Evolutionary conservation across 2,888 invertebrate genomes (phyloP).

Genomic region (Lamellibrachia satsuma): DNA sequence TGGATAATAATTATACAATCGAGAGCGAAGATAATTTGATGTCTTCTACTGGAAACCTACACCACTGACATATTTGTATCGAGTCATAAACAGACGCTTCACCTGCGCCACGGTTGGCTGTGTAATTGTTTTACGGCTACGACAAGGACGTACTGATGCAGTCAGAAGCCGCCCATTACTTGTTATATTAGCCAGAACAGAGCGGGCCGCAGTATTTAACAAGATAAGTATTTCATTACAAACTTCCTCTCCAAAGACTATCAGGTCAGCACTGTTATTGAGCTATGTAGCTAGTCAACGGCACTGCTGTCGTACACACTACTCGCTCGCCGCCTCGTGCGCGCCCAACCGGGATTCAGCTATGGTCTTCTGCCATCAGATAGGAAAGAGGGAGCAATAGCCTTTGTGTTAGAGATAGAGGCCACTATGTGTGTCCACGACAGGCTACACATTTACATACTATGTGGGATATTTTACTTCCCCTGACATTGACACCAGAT

Average conservation of each 20-base stretch:
- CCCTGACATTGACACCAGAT: too few relatives aligned
- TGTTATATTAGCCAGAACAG: background rate
- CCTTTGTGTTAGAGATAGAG: too few relatives aligned
- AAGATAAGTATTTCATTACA: background rate
- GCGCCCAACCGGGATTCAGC: too few relatives aligned
- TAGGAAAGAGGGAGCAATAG: too few relatives aligned
- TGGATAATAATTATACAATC: background rate
- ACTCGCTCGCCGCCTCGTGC: too few relatives aligned
- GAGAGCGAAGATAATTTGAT: background rate
- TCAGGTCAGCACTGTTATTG: background rate
- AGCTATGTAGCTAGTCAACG: too few relatives aligned
- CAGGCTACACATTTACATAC: too few relatives aligned
- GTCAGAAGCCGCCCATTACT: background rate
- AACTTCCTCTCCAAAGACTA: background rate
- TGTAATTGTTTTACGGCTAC: background rate
- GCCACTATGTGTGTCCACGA: too few relatives aligned
- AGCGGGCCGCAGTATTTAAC: background rate
- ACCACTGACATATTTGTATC: background rate
- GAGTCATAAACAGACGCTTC: background rate
- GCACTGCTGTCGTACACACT: too few relatives aligned
- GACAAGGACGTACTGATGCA: background rate
- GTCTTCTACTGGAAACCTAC: background rate
- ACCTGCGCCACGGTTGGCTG: background rate
- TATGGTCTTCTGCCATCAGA: too few relatives aligned
- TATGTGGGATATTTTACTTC: too few relatives aligned